Evolutionary conservation across 1,140 invertebrate species (phyloP), one percentile per base, ranked within the genome.

Genomic region (Listronotus bonariensis): DNA sequence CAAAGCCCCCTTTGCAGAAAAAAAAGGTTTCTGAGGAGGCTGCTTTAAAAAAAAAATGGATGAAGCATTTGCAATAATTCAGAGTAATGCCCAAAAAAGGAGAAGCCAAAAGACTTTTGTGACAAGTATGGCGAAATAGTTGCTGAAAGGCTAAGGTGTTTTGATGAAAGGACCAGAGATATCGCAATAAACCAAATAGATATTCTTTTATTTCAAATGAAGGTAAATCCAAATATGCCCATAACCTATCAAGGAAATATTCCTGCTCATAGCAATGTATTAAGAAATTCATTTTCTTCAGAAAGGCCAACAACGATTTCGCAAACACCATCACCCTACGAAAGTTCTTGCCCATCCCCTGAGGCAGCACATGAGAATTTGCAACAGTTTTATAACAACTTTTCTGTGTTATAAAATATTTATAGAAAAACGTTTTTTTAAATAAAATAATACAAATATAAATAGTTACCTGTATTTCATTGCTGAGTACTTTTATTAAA

Each of bases 11-110:
- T 40, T 40, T 7, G 2, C 38, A 40, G 38, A 40, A 40, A 40
- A 40, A 40, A 7, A 40, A 40, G 7, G 38, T 12, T 12, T 1
- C 2, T 40, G 38, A 40, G 7, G 38, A 40, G 38, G 38, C 7
- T 40, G 38, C 38, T 14, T 40, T 10, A 7, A 40, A 40, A 40
- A 7, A 40, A 40, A 40, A 40, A 10, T 40, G 38, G 38, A 40
- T 40, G 38, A 40, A 7, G 38, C 38, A 7, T 40, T 40, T 40
- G 2, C 7, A 40, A 40, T 40, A 1, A 40, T 40, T 3, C 38
- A 40, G 7, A 40, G n/a, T 40, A 40, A 40, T 40, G 10, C 38
- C 38, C 38, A 40, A 40, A 40, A 40, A 40, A 40, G n/a, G 38
- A 40, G 38, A 40, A 40, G 38, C 38, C 2, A 40, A 40, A 40